A percentile compares a stretch with the other conserved stretches of the same genome.
phyloP scores from a whole-genome alignment of 2,797 vertebrate genomes.

The Cheirogaleus major region DNA sequence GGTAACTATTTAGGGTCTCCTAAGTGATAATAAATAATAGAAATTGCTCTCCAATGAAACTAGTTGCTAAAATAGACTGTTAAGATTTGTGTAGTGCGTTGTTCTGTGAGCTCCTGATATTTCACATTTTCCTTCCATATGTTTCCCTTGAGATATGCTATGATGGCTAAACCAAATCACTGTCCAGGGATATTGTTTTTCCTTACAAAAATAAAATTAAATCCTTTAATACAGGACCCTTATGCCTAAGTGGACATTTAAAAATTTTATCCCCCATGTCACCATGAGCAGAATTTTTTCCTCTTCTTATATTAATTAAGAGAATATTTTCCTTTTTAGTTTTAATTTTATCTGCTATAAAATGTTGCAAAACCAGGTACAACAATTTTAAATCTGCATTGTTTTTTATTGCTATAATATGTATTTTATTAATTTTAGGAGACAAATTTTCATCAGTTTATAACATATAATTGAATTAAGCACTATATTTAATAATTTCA shows the following conservation, averaged over 20 bases:
- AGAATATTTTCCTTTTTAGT: neutral
- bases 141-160: neutral
- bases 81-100: neutral
- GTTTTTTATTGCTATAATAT: neutral
- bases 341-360: neutral
- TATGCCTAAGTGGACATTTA: neutral
- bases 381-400: neutral
- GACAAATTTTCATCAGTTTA: neutral
- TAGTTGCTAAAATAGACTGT: neutral
- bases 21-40: neutral
- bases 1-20: neutral
- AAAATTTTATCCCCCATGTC: neutral
- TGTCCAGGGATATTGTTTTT: neutral
- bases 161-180: conserved; percentile 1
- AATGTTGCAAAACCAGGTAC: neutral
- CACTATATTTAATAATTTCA: conserved; percentile 32
- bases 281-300: neutral
- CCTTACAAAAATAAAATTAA: neutral
- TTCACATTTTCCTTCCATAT: neutral
- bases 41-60: neutral
- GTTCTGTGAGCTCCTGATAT: neutral
- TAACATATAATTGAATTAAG: neutral
- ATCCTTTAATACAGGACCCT: neutral
- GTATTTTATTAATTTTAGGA: conserved; percentile 46
- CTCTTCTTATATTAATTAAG: neutral